phyloP scores from a whole-genome alignment of 2,113 vertebrate species.

The Pampusana beccarii region DNA sequence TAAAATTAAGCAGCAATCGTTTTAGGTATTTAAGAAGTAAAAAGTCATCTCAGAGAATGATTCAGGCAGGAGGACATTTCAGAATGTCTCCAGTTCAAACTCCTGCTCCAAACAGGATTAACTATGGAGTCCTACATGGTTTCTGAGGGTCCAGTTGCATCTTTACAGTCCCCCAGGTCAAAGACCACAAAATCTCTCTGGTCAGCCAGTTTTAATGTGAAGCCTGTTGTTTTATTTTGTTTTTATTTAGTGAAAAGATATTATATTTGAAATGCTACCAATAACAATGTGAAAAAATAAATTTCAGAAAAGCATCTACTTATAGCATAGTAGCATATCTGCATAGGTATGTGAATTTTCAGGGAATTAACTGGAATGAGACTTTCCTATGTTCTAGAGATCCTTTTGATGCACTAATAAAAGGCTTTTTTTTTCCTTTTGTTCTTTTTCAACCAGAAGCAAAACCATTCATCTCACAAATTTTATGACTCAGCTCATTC shows the following conservation, averaged over 20 bases:
- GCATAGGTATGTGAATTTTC: neutral
- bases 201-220: neutral
- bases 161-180: neutral
- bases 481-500: neutral
- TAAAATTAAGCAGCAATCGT: neutral
- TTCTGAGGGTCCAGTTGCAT: neutral
- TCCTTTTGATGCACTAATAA: neutral
- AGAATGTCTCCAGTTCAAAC: neutral
- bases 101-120: neutral
- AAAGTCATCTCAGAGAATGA: neutral
- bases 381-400: neutral
- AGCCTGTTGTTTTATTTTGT: neutral
- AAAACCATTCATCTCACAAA: neutral
- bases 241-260: neutral
- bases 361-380: neutral
- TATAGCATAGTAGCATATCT: neutral
- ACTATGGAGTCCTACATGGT: neutral
- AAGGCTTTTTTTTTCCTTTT: neutral
- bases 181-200: neutral
- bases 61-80: neutral
- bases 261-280: neutral
- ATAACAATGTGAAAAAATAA: neutral
- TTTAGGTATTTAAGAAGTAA: neutral
- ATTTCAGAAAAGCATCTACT: neutral
- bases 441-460: neutral